Percentiles rank a stretch among this genome's conserved stretches.
Conservation (phyloP, 64 coral and sea anemone genomes). For the Astreopora myriophthalma region DNA sequence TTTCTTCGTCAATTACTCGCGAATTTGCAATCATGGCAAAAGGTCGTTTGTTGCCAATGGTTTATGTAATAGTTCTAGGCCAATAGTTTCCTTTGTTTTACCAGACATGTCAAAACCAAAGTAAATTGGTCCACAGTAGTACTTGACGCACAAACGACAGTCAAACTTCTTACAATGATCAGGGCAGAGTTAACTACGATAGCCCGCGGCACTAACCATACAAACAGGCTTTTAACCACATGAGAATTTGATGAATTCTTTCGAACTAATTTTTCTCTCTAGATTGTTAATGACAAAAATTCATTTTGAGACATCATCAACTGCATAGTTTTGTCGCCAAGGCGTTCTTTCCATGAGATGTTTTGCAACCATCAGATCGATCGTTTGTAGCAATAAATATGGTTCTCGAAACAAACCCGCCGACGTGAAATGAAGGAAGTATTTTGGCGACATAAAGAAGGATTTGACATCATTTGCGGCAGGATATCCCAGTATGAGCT, state of each 20-base stretch:
- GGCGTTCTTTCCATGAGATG: background rate
- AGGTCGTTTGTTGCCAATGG: background rate
- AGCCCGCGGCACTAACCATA: background rate
- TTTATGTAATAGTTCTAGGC: background rate
- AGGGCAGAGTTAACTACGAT: background rate
- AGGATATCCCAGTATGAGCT: too few relatives aligned
- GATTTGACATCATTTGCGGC: background rate
- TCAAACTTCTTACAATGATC: background rate
- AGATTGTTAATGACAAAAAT: background rate
- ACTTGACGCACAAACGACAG: background rate
- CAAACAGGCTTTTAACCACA: background rate
- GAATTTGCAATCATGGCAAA: background rate
- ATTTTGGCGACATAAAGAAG: background rate
- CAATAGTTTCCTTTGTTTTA: background rate
- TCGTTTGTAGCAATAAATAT: background rate
- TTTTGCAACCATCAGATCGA: background rate
- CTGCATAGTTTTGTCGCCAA: constrained; percentile 31
- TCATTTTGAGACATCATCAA: background rate
- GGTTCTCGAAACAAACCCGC: background rate
- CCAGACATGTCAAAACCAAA: background rate
- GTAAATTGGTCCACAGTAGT: background rate
- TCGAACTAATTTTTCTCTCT: background rate
- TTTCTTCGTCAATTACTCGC: background rate
- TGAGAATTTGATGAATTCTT: background rate
- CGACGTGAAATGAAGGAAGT: background rate